These are phyloP conservation scores for Rhinolophus ferrumequinum DNA, from an alignment of 2,113 vertebrate genomes.

Conservation along the genomic window DNA sequence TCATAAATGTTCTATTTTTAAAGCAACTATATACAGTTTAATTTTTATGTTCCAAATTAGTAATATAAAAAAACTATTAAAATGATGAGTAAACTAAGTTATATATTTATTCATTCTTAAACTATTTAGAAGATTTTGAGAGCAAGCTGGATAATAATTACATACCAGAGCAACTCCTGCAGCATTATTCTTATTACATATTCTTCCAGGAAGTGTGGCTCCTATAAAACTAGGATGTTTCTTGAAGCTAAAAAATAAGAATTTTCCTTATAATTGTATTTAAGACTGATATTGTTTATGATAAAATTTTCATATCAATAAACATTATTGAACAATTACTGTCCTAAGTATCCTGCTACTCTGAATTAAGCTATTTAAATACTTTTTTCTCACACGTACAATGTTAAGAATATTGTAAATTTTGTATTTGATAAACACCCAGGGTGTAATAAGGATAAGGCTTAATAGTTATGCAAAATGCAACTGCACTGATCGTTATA, in stretches of 20 bases:
- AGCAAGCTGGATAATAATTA: slow-evolving; percentile 19
- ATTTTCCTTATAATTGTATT: background rate
- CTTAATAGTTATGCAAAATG: background rate
- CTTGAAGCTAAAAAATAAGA: slow-evolving; percentile 60
- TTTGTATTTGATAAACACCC: background rate
- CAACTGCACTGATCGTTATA: background rate
- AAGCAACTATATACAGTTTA: background rate
- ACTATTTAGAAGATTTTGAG: background rate
- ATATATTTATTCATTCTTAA: background rate
- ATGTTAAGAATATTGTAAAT: slow-evolving; percentile 7
- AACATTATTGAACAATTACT: background rate
- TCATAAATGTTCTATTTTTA: background rate
- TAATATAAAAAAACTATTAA: slow-evolving; percentile 26
- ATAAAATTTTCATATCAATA: background rate
- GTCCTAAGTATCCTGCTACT: background rate
- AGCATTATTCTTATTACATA: slow-evolving; percentile 12
- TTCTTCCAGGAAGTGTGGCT: slow-evolving; percentile 22
- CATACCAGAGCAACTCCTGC: slow-evolving; percentile 73
- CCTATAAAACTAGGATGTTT: slow-evolving; percentile 45
- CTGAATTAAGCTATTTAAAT: background rate
- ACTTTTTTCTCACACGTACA: background rate
- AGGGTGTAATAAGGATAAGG: background rate
- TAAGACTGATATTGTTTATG: background rate
- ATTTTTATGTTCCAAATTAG: background rate
- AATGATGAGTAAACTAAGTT: background rate